phyloP scores from a whole-genome alignment of 2,113 vertebrate genomes.

The Corydoras maculifer region DNA sequence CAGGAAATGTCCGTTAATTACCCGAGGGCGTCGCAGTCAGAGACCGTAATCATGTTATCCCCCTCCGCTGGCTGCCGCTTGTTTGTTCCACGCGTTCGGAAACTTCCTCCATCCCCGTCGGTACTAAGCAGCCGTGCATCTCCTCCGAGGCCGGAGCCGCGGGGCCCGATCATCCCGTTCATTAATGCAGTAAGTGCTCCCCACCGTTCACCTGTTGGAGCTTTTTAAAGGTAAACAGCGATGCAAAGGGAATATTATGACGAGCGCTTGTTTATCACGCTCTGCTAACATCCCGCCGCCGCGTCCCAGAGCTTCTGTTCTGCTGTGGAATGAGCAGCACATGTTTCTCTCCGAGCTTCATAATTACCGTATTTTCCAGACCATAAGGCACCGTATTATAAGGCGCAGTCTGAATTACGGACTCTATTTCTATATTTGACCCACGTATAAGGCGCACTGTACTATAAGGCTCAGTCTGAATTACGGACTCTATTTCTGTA shows the following conservation, averaged over 20 bases:
- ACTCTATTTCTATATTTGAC: too few relatives aligned
- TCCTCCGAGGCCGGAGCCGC: not conserved
- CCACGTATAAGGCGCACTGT: too few relatives aligned
- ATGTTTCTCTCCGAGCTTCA: not conserved
- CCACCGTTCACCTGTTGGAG: not conserved
- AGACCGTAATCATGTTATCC: not conserved
- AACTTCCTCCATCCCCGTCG: not conserved
- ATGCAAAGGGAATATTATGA: not conserved
- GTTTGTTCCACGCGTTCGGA: not conserved
- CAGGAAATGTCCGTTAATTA: too few relatives aligned
- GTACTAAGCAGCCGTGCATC: not conserved
- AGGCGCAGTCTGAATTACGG: too few relatives aligned
- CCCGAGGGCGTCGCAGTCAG: too few relatives aligned
- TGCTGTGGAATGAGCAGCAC: too few relatives aligned
- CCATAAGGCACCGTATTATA: not conserved
- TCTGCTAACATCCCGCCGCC: too few relatives aligned
- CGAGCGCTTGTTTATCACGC: not conserved
- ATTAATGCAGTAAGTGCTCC: not conserved
- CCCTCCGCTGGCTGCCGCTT: not conserved
- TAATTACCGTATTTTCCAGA: slow-evolving; percentile 4
- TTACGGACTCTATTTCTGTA: too few relatives aligned
- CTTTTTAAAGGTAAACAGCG: not conserved
- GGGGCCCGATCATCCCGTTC: not conserved
- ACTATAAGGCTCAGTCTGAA: too few relatives aligned
- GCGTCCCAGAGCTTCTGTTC: too few relatives aligned